Conservation (phyloP, 2,888 invertebrate genomes). For the Dasypolia templi region DNA sequence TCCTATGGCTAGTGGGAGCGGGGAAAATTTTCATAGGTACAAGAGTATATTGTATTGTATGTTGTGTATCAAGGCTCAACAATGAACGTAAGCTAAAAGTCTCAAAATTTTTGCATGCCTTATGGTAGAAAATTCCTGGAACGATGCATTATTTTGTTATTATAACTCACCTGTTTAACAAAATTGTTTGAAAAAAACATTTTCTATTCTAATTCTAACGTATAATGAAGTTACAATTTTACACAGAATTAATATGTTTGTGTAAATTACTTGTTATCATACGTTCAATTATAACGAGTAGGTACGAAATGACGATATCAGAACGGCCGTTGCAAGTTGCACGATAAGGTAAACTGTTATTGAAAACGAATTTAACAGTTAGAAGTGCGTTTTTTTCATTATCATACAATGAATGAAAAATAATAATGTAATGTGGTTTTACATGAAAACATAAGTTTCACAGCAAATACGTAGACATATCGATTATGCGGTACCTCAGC, state of each 20-base stretch:
- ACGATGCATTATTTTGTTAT: background rate
- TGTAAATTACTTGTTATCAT: constrained; percentile 33
- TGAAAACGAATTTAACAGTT: background rate
- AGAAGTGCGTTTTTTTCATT: constrained; percentile 13
- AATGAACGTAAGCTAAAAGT: background rate
- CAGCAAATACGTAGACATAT: background rate
- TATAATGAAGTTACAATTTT: background rate
- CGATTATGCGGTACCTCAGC: background rate
- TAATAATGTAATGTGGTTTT: background rate
- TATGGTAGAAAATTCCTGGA: background rate
- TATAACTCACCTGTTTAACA: background rate
- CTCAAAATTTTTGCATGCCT: background rate
- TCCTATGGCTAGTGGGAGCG: background rate
- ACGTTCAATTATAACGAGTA: constrained; percentile 32
- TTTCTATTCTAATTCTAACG: background rate
- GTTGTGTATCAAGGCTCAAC: background rate
- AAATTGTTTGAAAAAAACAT: background rate
- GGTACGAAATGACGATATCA: constrained; percentile 39
- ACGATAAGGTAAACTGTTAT: constrained; percentile 34
- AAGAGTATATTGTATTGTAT: background rate
- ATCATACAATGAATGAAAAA: background rate
- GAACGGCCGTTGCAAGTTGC: constrained; percentile 9
- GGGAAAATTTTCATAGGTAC: background rate
- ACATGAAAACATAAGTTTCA: background rate
- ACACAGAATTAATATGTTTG: constrained; percentile 9